phyloP scores from a whole-genome alignment of 2,888 invertebrate genomes.

The Cremastinae sp. region DNA sequence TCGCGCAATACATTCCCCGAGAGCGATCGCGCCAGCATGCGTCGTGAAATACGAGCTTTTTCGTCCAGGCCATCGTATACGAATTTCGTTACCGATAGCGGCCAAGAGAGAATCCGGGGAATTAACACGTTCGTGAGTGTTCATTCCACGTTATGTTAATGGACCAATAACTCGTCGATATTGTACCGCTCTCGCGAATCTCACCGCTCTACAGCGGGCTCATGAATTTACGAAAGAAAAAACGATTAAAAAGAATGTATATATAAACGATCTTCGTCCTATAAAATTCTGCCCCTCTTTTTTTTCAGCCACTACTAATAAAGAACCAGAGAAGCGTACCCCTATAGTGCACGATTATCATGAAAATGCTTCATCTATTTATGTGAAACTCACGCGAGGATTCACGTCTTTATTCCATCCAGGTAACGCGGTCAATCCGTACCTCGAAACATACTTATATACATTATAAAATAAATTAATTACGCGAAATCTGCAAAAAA shows the following conservation, averaged over 20 bases:
- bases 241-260: constrained; percentile 5
- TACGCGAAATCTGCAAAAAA: neutral
- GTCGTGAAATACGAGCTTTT: constrained; percentile 55
- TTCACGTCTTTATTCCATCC: constrained; percentile 50
- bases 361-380: constrained; percentile 52
- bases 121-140: constrained; percentile 64
- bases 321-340: constrained; percentile 29
- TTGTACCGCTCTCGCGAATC: constrained; percentile 54
- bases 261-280: constrained; percentile 40
- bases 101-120: constrained; percentile 59
- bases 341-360: constrained; percentile 45
- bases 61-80: constrained; percentile 48
- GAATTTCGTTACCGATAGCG: constrained; percentile 59
- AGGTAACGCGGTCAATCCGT: constrained; percentile 25
- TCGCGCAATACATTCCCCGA: constrained; percentile 47
- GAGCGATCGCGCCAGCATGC: constrained; percentile 38
- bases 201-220: constrained; percentile 35
- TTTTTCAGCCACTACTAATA: constrained; percentile 53
- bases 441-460: constrained; percentile 30
- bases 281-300: constrained; percentile 47
- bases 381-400: constrained; percentile 36
- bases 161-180: constrained; percentile 63
- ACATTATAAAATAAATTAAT: neutral
- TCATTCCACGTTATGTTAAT: constrained; percentile 64
- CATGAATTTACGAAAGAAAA: constrained; percentile 46